Evolutionary conservation across 2,888 invertebrate genomes (phyloP), one percentile per base, ranked within the genome.

Genomic region (Metopia argyrocephala): DNA sequence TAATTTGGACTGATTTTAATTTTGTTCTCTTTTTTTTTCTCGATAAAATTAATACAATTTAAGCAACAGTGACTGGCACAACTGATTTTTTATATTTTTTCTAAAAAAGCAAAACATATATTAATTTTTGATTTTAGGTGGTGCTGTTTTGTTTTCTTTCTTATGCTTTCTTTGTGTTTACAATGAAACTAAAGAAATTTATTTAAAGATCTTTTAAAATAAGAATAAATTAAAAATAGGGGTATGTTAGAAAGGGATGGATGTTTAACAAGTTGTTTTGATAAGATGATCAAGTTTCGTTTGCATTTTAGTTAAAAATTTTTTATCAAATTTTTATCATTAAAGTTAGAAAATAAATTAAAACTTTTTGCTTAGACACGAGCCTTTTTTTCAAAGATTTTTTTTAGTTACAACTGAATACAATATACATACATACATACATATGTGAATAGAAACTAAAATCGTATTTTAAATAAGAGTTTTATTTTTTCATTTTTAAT

Each of bases 61-160:
- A 56, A 70, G 65, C 81, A 81, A 81, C 81, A 78, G 81, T 75
- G n/a, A n/a, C n/a, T n/a, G 76, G 78, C 69, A 70, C 78, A 81
- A 81, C 78, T 74, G 70, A 74, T 73, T 73, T 73, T 61, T 65
- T 9, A n/a, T 12, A 20, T 50, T 28, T 38, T 68, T 21, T 20
- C 31, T 61, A 27, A 70, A 27, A 62, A 50, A 65, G 23, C 1
- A 48, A 25, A 28, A 52, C 61, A 46, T 62, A 59, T 71, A 50
- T 78, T 78, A 66, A 23, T 15, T 45, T 12, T 69, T 31, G 5
- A 48, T 57, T 74, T 70, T 68, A 79, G 78, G 78, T 81, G 81
- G 78, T 75, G 76, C 38, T 54, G 45, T 76, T 38, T 71, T 76
- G 50, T 64, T 31, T 31, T 12, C 38, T 38, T 48, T 59, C 23